Conservation (phyloP, 1,140 invertebrate genomes). For the Heliconius eleuchia region DNA sequence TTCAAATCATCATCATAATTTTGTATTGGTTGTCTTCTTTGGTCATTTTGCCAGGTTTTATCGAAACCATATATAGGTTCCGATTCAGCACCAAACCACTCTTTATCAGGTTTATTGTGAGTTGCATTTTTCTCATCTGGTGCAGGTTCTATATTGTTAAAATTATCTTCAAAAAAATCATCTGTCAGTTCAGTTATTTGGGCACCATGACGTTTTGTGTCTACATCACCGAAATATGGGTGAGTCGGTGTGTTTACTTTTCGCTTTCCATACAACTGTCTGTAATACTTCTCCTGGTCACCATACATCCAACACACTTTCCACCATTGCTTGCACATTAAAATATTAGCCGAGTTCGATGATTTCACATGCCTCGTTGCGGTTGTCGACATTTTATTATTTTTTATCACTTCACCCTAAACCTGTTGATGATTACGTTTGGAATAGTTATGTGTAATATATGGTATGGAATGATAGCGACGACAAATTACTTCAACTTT, state of each 20-base stretch:
- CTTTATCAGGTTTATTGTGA: constrained; percentile 32
- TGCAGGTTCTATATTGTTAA: constrained; percentile 61
- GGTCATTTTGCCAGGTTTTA: constrained; percentile 70
- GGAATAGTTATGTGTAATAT: constrained; percentile 26
- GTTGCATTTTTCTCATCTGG: constrained; percentile 53
- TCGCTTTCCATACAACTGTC: constrained; percentile 88
- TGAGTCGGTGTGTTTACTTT: constrained; percentile 73
- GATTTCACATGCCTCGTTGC: constrained; percentile 78
- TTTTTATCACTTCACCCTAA: constrained; percentile 28
- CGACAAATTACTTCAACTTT: constrained; percentile 28
- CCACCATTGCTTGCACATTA: constrained; percentile 94
- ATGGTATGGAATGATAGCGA: constrained; percentile 26
- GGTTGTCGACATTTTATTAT: constrained; percentile 75
- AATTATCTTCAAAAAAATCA: constrained; percentile 70
- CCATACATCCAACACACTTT: constrained; percentile 93
- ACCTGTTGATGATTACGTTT: constrained; percentile 35
- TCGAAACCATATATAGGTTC: constrained; percentile 72
- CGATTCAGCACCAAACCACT: constrained; percentile 66
- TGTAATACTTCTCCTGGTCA: constrained; percentile 91
- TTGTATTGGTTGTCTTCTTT: constrained; percentile 75
- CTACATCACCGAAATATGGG: constrained; percentile 60
- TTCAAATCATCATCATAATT: constrained; percentile 66
- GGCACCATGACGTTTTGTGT: constrained; percentile 68
- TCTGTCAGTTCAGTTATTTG: constrained; percentile 79
- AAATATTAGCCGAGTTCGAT: constrained; percentile 84